These are phyloP conservation scores for Mohoua ochrocephala DNA, from an alignment of 2,113 vertebrate species.

Conservation along the genomic window DNA sequence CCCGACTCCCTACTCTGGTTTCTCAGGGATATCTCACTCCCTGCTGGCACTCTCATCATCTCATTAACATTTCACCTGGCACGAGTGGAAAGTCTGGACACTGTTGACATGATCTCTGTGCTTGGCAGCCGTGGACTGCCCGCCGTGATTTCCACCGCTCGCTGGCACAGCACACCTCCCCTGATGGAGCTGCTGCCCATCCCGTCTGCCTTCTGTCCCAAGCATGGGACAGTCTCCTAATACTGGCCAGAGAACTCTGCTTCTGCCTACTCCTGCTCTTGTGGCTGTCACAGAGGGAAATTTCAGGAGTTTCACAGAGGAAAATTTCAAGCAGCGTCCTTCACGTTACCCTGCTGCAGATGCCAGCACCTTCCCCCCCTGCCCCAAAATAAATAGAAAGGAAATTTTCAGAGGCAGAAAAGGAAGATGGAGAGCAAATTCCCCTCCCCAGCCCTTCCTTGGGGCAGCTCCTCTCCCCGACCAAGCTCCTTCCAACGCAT, in stretches of 20 bases:
- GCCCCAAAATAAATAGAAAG: not conserved
- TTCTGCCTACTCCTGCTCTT: not conserved
- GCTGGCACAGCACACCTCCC: not conserved
- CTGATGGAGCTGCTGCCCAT: not conserved
- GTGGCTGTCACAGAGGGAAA: not conserved
- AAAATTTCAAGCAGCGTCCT: not conserved
- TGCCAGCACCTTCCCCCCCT: accelerated
- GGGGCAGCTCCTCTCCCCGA: not conserved
- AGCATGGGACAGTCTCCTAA: not conserved
- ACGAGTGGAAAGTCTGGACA: not conserved
- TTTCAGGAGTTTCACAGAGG: not conserved
- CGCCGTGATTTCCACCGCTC: not conserved
- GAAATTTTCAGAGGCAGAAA: not conserved
- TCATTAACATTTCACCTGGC: not conserved
- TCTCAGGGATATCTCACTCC: not conserved
- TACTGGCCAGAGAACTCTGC: not conserved
- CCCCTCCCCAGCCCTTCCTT: accelerated
- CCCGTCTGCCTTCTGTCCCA: not conserved
- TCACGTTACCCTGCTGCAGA: not conserved
- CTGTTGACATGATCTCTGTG: not conserved
- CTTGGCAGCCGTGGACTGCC: not conserved
- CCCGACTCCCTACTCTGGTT: not conserved
- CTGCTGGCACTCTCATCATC: not conserved
- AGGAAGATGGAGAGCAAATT: not conserved
- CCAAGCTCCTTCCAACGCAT: not conserved